phyloP scores from a whole-genome alignment of 2,113 vertebrate species.

The Tapirus terrestris region DNA sequence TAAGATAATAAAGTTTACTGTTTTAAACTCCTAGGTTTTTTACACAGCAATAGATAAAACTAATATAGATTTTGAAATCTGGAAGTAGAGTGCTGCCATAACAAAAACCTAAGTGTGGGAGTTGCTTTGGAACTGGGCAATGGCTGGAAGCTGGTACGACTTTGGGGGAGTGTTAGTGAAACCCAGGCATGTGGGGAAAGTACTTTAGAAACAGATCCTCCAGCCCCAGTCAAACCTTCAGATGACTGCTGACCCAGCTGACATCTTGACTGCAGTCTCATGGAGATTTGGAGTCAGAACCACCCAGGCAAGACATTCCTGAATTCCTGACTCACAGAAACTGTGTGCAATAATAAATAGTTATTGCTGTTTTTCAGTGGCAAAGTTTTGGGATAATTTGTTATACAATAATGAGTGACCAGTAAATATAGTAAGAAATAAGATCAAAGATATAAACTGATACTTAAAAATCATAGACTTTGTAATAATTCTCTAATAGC shows the following conservation, averaged over 20 bases:
- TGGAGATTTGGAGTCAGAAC: neutral
- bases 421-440: slow-evolving; percentile 5
- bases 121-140: neutral
- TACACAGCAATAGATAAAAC: neutral
- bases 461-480: neutral
- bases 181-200: neutral
- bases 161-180: neutral
- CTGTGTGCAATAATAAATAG: neutral
- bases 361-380: neutral
- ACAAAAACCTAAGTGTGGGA: neutral
- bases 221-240: neutral
- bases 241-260: neutral
- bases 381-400: neutral
- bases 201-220: neutral
- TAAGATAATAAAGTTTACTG: neutral
- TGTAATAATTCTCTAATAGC: neutral
- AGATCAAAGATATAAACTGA: neutral
- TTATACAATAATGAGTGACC: neutral
- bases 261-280: neutral
- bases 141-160: neutral
- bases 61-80: neutral
- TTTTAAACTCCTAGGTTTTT: neutral
- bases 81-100: neutral
- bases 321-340: neutral
- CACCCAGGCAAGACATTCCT: neutral